Evolutionary conservation across 2,797 vertebrate species (phyloP), one percentile per base, ranked within the genome.

Genomic region (Gila robusta): DNA sequence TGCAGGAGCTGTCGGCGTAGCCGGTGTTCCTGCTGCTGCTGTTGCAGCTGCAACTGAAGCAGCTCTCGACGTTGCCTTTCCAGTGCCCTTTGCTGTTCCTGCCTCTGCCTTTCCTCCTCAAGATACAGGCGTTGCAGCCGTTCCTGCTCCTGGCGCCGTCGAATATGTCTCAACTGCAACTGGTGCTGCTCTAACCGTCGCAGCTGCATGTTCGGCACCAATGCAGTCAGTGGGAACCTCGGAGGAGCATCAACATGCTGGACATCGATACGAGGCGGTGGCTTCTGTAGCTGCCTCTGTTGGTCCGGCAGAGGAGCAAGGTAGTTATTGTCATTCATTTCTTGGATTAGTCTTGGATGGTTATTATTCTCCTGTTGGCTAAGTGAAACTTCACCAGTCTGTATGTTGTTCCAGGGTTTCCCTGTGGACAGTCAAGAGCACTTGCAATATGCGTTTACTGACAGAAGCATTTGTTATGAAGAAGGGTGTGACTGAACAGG

Each of bases 361-460:
- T 80, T 64, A 47, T 6, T 17, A 35, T 82, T 83, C 39, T 86
- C 77, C 47, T 64, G n/a, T 8, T 19, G 81, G 81, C 32, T 71
- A 62, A 28, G 23, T 41, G 70, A 56, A 4, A 44, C 37, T 26
- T 78, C 71, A 49, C 70, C 35, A 28, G 83, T 71, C 28, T 23
- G 32, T 35, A 32, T 54, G 56, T 19, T 79, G 41, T 41, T 92
- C 87, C 93, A 91, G 62, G 66, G 90, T 88, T 93, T 91, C 92
- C 95, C 96, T 96, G 95, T 90, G 92, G 94, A 96, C 93, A 96
- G 94, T 94, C 89, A 94, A 94, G 89, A 92, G 95, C 94, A 95
- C 94, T 94, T 93, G 92, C 91, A 89, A 91, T 93, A 90, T 94
- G 92, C 83, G 81, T 81, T 93, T 91, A 90, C 72, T 79, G 67